These are phyloP conservation scores for Orthonyx spaldingii DNA, from an alignment of 2,113 vertebrate species.

Conservation along the genomic window DNA sequence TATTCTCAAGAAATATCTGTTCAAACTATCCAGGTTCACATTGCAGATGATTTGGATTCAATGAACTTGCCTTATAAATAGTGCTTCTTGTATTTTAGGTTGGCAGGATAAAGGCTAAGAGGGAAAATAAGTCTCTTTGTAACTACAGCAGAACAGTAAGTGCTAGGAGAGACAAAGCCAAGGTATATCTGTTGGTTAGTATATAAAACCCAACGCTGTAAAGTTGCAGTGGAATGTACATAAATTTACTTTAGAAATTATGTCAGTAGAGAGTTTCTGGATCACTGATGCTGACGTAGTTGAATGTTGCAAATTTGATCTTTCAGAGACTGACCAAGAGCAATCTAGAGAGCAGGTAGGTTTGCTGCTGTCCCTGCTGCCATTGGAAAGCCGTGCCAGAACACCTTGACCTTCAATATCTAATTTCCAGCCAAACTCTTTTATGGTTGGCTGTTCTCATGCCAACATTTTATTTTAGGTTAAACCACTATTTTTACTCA, in stretches of 20 bases:
- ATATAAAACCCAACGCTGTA: background rate
- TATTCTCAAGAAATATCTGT: background rate
- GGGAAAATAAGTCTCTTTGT: background rate
- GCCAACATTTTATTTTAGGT: background rate
- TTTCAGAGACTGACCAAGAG: background rate
- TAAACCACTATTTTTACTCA: background rate
- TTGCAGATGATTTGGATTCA: background rate
- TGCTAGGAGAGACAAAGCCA: background rate
- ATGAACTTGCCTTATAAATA: background rate
- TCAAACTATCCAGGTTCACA: background rate
- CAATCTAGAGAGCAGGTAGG: background rate
- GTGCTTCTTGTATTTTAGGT: background rate
- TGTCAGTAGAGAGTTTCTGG: background rate
- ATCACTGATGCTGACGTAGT: background rate
- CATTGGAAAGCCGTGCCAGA: background rate
- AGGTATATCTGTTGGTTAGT: background rate
- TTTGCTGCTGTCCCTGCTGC: background rate
- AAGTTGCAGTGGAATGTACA: background rate
- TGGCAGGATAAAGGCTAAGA: background rate
- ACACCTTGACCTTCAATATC: background rate
- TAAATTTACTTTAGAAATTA: background rate
- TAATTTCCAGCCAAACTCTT: background rate
- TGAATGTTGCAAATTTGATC: background rate
- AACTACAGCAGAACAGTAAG: background rate
- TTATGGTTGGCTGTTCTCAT: background rate